A percentile compares a stretch with the other conserved stretches of the same genome.
Evolutionary conservation across 2,113 vertebrate genomes (phyloP).

Genomic region (Lampris incognitus): DNA sequence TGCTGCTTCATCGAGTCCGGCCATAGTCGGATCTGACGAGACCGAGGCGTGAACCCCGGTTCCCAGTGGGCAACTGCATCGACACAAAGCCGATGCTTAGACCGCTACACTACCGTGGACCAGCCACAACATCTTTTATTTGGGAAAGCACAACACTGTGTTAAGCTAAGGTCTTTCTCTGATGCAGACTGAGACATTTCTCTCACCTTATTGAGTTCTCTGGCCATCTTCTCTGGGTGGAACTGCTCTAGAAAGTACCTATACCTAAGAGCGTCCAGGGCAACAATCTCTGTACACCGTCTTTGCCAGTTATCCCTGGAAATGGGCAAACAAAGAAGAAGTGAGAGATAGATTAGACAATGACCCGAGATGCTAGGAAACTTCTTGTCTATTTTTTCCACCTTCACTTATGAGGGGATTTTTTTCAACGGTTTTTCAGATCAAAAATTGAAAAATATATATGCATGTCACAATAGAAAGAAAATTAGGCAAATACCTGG

Average conservation of each 20-base stretch:
- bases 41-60: too few relatives aligned
- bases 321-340: slow-evolving; percentile 3
- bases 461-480: neutral
- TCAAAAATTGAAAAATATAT: neutral
- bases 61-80: too few relatives aligned
- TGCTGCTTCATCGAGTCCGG: too few relatives aligned
- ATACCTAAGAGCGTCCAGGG: slow-evolving; percentile 94
- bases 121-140: too few relatives aligned
- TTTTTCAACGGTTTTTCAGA: neutral
- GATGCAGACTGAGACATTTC: neutral
- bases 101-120: too few relatives aligned
- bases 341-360: neutral
- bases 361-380: neutral
- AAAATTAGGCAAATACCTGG: slow-evolving; percentile 58
- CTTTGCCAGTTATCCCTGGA: slow-evolving; percentile 94
- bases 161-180: neutral
- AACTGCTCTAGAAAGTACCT: slow-evolving; percentile 93
- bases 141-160: neutral
- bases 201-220: slow-evolving; percentile 97
- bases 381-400: neutral
- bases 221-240: slow-evolving; percentile 90
- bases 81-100: too few relatives aligned
- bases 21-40: too few relatives aligned
- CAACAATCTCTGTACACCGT: slow-evolving; percentile 93
- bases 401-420: neutral